Evolutionary conservation across 2,113 vertebrate genomes (phyloP).

Genomic region (Ctenodactylus gundi): DNA sequence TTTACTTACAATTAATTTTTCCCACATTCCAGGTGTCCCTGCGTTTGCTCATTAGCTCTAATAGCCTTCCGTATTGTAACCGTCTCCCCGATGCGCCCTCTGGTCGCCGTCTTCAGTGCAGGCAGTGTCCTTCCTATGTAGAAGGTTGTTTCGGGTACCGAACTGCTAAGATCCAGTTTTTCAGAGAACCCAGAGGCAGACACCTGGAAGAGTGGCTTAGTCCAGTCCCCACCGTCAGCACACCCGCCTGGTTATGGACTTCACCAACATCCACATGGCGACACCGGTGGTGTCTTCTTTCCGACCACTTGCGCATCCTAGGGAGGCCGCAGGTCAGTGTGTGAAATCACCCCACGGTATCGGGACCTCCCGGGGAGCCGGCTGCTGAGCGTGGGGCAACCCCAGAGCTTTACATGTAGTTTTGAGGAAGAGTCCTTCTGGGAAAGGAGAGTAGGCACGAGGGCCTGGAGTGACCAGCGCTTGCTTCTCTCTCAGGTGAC

Average conservation of each 20-base stretch:
- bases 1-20: slow-evolving; percentile 31
- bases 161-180: background rate
- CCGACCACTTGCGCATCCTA: background rate
- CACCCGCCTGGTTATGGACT: background rate
- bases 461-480: rapidly evolving
- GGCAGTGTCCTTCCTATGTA: too few relatives aligned
- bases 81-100: slow-evolving; percentile 24
- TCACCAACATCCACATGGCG: background rate
- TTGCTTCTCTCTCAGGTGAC: background rate
- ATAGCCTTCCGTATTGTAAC: background rate
- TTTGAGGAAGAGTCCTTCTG: background rate
- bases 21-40: slow-evolving; percentile 30
- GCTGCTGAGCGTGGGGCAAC: background rate
- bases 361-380: background rate
- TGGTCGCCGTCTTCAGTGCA: background rate
- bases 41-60: slow-evolving; percentile 44
- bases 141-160: background rate
- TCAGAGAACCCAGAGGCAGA: background rate
- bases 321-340: background rate
- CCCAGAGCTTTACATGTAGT: background rate
- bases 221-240: background rate
- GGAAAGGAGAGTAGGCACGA: background rate
- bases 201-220: slow-evolving; percentile 12
- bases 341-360: background rate
- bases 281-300: background rate